These are phyloP conservation scores for Patella pellucida DNA, from an alignment of 2,888 invertebrate genomes.

Conservation along the genomic window DNA sequence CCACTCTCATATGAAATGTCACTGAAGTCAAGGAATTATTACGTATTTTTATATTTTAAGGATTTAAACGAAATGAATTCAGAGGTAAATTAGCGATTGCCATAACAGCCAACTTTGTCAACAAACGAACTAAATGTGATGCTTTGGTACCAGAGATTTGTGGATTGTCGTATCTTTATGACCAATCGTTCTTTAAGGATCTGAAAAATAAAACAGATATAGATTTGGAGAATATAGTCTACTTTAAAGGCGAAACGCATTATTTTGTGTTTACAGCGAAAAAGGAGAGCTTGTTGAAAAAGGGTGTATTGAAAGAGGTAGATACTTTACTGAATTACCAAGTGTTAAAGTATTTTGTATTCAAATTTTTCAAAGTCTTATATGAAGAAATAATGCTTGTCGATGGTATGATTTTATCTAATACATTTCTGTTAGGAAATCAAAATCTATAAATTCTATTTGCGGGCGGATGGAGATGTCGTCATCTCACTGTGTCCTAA, in stretches of 20 bases:
- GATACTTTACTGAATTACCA: conserved; percentile 30
- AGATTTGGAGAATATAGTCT: conserved; percentile 98
- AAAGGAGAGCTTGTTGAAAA: conserved; percentile 90
- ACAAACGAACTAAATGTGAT: conserved; percentile 92
- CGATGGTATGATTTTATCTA: no score
- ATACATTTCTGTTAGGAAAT: no score
- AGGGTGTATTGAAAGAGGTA: conserved; percentile 90
- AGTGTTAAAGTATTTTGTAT: conserved; percentile 75
- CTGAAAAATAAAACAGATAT: conserved; percentile 90
- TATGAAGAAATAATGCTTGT: no score
- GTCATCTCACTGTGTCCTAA: no score
- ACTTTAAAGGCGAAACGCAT: conserved; percentile 99
- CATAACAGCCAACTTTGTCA: conserved; percentile 98
- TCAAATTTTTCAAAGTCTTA: no score
- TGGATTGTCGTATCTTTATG: conserved; percentile 95
- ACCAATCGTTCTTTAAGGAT: conserved; percentile 95
- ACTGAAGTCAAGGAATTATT: no score
- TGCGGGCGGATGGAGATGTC: no score
- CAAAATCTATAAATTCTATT: no score
- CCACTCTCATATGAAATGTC: neutral
- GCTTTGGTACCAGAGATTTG: conserved; percentile 95
- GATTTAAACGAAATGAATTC: conserved; percentile 95
- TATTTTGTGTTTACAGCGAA: conserved; percentile 99
- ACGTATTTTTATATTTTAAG: conserved; percentile 66
- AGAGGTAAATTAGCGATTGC: conserved; percentile 97